Percentiles rank a stretch among this genome's conserved stretches.
These are phyloP conservation scores for Neotoxoptera formosana DNA, from an alignment of 1,140 invertebrate genomes.

Conservation along the genomic window DNA sequence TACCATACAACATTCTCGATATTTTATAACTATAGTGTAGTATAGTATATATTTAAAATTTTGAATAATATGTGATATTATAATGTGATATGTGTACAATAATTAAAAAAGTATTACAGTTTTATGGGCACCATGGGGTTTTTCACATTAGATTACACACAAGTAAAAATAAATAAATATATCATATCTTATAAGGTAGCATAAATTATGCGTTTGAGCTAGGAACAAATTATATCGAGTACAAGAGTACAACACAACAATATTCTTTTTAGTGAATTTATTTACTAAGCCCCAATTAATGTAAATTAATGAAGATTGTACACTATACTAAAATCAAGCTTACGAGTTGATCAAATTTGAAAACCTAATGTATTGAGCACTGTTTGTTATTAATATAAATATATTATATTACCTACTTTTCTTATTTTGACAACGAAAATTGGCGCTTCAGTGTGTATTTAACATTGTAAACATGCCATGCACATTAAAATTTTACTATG, in stretches of 20 bases:
- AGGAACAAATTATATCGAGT: constrained; percentile 27
- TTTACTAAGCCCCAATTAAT: background rate
- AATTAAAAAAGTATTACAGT: background rate
- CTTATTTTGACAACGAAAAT: background rate
- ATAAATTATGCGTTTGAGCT: constrained; percentile 13
- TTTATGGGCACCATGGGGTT: constrained; percentile 12
- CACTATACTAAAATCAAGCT: background rate
- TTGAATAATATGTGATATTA: background rate
- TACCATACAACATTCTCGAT: background rate
- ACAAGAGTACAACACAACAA: background rate
- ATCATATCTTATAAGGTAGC: background rate
- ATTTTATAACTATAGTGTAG: background rate
- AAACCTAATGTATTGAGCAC: constrained; percentile 35
- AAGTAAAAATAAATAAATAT: background rate
- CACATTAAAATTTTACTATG: background rate
- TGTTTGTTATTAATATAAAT: constrained; percentile 13
- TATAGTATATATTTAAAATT: background rate
- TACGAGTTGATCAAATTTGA: background rate
- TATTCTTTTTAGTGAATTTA: background rate
- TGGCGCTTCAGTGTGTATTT: background rate
- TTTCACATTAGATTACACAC: constrained; percentile 1
- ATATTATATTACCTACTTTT: constrained; percentile 1
- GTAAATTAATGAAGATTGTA: background rate
- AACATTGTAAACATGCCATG: background rate
- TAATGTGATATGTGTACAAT: constrained; percentile 47